Evolutionary conservation across 2,113 vertebrate genomes (phyloP).

Genomic region (Pristiophorus japonicus): DNA sequence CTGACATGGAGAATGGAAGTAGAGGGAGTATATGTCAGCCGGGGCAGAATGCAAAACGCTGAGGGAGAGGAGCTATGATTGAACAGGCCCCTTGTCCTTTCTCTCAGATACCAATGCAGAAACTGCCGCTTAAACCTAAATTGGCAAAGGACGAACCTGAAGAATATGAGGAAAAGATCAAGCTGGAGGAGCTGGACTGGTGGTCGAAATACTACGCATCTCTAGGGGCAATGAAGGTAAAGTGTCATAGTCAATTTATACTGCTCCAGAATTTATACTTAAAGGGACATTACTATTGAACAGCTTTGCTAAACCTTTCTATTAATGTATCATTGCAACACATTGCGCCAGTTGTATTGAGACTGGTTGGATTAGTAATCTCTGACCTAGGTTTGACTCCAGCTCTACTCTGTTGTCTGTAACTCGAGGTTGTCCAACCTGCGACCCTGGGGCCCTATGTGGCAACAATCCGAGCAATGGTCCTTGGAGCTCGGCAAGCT

Average conservation of each 20-base stretch:
- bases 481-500: neutral
- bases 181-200: conserved; percentile 86
- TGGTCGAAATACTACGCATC: conserved; percentile 92
- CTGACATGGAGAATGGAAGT: neutral
- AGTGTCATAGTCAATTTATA: neutral
- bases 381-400: neutral
- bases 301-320: neutral
- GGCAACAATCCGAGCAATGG: neutral
- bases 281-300: neutral
- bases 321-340: neutral
- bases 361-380: neutral
- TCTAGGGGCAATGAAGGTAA: conserved; percentile 72
- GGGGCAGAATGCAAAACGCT: too few species aligned
- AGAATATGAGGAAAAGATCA: conserved; percentile 74
- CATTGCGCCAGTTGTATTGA: neutral
- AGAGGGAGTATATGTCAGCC: neutral
- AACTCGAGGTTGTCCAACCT: neutral
- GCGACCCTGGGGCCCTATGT: too few species aligned
- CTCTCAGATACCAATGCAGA: conserved; percentile 65
- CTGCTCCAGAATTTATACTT: neutral
- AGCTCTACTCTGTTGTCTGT: neutral
- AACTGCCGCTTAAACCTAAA: conserved; percentile 47
- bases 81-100: neutral
- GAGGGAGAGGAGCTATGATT: too few species aligned
- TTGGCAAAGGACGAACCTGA: conserved; percentile 52